These are phyloP conservation scores for Andrena haemorrhoa DNA, from an alignment of 2,888 invertebrate genomes.

Conservation along the genomic window DNA sequence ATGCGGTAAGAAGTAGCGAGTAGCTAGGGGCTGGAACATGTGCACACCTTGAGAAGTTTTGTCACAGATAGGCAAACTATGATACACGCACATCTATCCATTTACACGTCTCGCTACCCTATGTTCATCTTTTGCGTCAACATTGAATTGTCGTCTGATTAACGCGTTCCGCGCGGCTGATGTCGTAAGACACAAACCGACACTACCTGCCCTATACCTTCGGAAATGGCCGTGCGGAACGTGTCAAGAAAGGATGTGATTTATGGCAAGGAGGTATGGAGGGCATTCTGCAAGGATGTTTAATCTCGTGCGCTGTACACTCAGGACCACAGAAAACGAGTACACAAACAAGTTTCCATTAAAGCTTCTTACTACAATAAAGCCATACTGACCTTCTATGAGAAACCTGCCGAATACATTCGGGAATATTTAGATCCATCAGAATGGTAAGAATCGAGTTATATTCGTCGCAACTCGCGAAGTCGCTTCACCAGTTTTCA, in stretches of 20 bases:
- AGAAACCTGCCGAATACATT: conserved; percentile 19
- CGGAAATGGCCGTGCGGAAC: too few relatives aligned
- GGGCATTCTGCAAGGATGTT: not conserved
- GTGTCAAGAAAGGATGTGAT: not conserved
- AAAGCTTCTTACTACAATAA: conserved; percentile 16
- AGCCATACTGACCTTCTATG: conserved; percentile 33
- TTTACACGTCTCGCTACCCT: not conserved
- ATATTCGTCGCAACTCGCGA: not conserved
- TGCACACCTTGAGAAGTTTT: conserved; percentile 18
- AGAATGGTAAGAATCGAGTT: too few relatives aligned
- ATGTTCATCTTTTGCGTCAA: not conserved
- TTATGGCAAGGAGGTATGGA: not conserved
- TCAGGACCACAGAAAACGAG: not conserved
- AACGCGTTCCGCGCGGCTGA: too few relatives aligned
- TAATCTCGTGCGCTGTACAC: conserved; percentile 3
- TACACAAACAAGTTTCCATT: conserved; percentile 8
- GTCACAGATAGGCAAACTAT: conserved; percentile 42
- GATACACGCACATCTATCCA: not conserved
- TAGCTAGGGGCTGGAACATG: conserved; percentile 13
- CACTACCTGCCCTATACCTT: too few relatives aligned
- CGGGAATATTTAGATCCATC: not conserved
- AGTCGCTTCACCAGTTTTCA: too few relatives aligned
- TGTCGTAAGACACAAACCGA: too few relatives aligned
- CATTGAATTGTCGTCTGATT: not conserved
- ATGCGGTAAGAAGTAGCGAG: conserved; percentile 23